phyloP scores from a whole-genome alignment of 2,797 vertebrate genomes.

The Acrossocheilus wenchowensis region DNA sequence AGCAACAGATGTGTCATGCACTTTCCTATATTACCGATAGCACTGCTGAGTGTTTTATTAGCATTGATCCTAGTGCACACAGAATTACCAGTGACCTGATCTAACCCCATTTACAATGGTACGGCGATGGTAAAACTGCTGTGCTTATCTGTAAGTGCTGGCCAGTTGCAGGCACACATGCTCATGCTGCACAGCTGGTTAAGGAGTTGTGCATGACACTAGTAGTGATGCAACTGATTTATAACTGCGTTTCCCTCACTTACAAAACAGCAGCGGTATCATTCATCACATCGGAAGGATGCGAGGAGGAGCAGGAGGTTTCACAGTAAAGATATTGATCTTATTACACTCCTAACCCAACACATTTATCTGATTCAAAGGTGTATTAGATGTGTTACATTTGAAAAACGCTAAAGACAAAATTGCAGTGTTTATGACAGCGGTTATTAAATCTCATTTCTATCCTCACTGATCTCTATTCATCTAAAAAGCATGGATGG shows the following conservation, averaged over 20 bases:
- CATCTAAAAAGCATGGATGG: neutral
- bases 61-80: slow-evolving; percentile 23
- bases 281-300: slow-evolving; percentile 26
- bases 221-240: slow-evolving; percentile 14
- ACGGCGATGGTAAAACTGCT: neutral
- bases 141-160: neutral
- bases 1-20: neutral
- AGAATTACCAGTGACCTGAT: neutral
- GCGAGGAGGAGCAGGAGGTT: neutral
- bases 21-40: neutral
- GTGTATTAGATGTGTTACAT: neutral
- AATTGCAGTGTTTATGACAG: neutral
- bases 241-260: neutral
- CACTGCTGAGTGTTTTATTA: neutral
- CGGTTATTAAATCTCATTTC: neutral
- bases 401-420: neutral
- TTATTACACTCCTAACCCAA: neutral
- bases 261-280: slow-evolving; percentile 14
- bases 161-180: neutral
- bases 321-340: slow-evolving; percentile 32
- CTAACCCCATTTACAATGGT: neutral
- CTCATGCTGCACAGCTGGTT: slow-evolving; percentile 3
- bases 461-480: neutral
- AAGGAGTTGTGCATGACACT: neutral
- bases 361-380: neutral